Evolutionary conservation across 2,113 vertebrate genomes (phyloP).

Genomic region (Serinus canaria): DNA sequence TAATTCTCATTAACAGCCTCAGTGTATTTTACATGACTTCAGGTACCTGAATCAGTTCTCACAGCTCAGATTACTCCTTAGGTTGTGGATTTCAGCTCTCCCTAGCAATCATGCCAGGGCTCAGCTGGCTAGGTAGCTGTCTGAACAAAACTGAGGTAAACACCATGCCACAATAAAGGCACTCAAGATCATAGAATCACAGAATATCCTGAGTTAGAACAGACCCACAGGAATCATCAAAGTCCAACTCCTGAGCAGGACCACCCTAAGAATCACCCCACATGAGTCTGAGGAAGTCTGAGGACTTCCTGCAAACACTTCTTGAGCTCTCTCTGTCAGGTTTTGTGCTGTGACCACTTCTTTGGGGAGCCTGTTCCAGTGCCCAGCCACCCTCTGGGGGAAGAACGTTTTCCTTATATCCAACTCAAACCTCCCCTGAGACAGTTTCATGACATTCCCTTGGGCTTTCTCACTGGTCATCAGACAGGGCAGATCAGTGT

Average conservation of each 20-base stretch:
- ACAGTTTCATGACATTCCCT: not conserved
- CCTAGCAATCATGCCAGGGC: not conserved
- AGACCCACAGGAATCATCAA: not conserved
- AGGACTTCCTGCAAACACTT: not conserved
- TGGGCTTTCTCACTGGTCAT: not conserved
- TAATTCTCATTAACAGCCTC: not conserved
- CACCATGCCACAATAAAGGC: not conserved
- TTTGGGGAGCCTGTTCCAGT: not conserved
- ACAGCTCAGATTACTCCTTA: not conserved
- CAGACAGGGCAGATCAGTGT: not conserved
- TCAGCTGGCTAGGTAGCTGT: not conserved
- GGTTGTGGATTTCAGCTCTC: not conserved
- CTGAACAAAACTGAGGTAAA: not conserved
- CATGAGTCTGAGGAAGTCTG: no score
- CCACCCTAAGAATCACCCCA: not conserved
- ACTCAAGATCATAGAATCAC: not conserved
- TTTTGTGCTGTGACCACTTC: not conserved
- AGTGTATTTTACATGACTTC: not conserved
- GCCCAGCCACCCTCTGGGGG: not conserved
- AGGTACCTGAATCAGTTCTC: not conserved
- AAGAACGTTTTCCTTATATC: not conserved
- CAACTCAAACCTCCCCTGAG: not conserved
- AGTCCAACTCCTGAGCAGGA: not conserved
- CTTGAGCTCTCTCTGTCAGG: not conserved
- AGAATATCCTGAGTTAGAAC: not conserved